These are phyloP conservation scores for Borostomias antarcticus DNA, from an alignment of 2,797 vertebrate species.

Conservation along the genomic window DNA sequence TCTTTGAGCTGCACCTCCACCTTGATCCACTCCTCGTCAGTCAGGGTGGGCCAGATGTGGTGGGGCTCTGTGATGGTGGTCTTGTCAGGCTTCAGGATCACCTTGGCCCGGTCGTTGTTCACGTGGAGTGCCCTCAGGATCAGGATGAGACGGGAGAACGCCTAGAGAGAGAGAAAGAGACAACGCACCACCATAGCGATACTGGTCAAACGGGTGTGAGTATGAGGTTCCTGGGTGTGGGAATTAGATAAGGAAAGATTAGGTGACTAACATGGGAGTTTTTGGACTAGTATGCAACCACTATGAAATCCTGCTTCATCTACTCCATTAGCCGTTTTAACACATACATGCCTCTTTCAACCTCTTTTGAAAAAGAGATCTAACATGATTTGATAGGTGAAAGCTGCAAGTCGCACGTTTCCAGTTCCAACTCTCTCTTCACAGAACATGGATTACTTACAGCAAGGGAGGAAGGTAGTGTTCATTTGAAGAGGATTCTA, in stretches of 20 bases:
- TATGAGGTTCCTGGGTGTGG: too few species aligned
- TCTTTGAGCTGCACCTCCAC: conserved; percentile 99
- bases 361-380: not conserved
- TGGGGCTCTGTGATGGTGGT: conserved; percentile 98
- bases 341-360: not conserved
- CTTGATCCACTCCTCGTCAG: conserved; percentile 99
- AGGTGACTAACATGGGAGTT: too few species aligned
- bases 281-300: not conserved
- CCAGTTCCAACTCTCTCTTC: too few species aligned
- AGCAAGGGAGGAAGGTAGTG: too few species aligned
- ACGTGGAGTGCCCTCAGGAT: conserved; percentile 96
- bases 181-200: too few species aligned
- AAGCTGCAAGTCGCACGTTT: too few species aligned
- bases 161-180: conserved; percentile 71
- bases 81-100: conserved; percentile 98
- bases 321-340: not conserved
- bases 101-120: conserved; percentile 97
- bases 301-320: not conserved
- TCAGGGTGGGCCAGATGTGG: conserved; percentile 99
- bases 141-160: conserved; percentile 97
- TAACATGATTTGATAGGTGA: not conserved
- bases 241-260: too few species aligned
- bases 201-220: too few species aligned
- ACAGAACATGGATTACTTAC: too few species aligned
- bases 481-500: too few species aligned